Base-by-base conservation (phyloP, 1,140 invertebrate species). In the Periplaneta americana region DNA sequence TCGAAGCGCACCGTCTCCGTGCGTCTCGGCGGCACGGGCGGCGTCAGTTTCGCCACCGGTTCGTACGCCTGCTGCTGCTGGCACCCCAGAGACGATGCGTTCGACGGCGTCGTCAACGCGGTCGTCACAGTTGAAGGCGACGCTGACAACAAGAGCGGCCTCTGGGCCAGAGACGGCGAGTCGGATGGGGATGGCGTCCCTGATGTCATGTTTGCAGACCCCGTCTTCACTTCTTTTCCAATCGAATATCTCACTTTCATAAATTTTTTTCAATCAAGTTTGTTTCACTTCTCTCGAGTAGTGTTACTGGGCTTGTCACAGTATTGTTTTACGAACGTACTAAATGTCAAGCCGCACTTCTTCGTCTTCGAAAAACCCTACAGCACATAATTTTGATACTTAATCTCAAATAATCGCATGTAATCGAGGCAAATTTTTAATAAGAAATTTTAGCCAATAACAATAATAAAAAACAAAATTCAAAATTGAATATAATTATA, bases 91-190 rank as follows among this genome's bases (percentile, higher is more conserved):
- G 39, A 66, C 10, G 48, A 66, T 6, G 48, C 8, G 6, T 22
- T 66, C 9, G 31, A 22, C 11, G 3, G 28, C 17, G 17, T 36
- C 18, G 1, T 9, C 18, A 34, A 34, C 1, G 76, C 17, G 17
- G 34, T 11, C 1, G 76, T 5, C 1, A n/a, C 22, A 11, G 36
- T 36, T 31, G 15, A 33, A 15, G 34, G 33, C 11, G 76, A 4
- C n/a, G 17, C 18, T 13, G 34, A 15, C 8, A 28, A 28, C 5
- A 78, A 15, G 0, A 78, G 35, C 18, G 76, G 76, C 35, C 76
- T 34, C 35, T 78, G 76, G 13, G 76, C 76, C 35, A 78, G 76
- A 11, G 76, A 78, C 22, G 76, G 76, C n/a, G 76, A 78, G 76
- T 78, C 76, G 33, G 35, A 37, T 18, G 35, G 35, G 10, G 76